phyloP scores from a whole-genome alignment of 2,888 invertebrate species.

The Coleophora flavipennella region DNA sequence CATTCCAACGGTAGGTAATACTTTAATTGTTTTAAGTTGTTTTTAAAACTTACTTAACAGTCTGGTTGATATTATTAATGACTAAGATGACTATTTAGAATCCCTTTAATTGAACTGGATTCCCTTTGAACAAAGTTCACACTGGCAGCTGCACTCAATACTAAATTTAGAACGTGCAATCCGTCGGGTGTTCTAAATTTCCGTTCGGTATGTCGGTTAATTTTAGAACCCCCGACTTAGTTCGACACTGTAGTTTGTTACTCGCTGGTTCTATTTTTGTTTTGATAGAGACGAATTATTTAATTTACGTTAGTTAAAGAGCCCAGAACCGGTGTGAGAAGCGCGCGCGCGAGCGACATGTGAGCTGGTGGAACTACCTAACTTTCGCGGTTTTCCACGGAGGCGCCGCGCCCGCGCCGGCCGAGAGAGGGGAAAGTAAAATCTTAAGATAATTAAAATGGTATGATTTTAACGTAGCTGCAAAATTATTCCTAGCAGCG shows the following conservation, averaged over 20 bases:
- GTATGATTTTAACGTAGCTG: constrained; percentile 39
- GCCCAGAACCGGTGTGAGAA: constrained; percentile 12
- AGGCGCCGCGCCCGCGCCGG: too few species aligned
- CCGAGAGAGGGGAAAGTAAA: constrained; percentile 60
- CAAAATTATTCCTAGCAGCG: constrained; percentile 32
- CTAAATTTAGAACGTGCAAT: constrained; percentile 63
- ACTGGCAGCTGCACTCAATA: constrained; percentile 60
- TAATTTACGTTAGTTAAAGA: constrained; percentile 1
- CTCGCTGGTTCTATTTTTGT: constrained; percentile 53
- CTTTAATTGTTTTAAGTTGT: too few species aligned
- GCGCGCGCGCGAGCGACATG: constrained; percentile 37
- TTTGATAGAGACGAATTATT: constrained; percentile 5
- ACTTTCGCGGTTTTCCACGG: constrained; percentile 63
- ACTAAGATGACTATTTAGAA: too few species aligned
- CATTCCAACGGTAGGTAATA: too few species aligned
- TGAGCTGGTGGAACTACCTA: constrained; percentile 35
- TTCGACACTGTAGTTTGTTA: constrained; percentile 65
- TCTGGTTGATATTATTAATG: too few species aligned
- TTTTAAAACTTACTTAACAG: too few species aligned
- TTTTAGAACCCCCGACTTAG: constrained; percentile 62
- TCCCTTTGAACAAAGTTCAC: constrained; percentile 59
- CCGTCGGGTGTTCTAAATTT: constrained; percentile 66
- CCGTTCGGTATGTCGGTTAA: constrained; percentile 62
- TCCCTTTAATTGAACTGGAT: constrained; percentile 40
- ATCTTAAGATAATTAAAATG: constrained; percentile 48